These are phyloP conservation scores for Morelia viridis DNA, from an alignment of 2,797 vertebrate genomes.

Conservation along the genomic window DNA sequence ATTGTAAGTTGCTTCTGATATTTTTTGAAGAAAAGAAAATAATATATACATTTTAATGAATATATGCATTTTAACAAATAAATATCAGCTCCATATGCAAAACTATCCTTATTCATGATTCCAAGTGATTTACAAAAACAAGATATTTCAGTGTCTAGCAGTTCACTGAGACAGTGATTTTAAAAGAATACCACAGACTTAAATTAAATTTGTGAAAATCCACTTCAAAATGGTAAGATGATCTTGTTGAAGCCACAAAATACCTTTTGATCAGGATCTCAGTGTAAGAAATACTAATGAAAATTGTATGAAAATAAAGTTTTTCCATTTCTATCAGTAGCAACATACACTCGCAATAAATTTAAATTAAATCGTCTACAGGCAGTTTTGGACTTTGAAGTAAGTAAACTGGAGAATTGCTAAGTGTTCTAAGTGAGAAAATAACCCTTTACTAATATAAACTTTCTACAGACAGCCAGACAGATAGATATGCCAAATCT, in stretches of 20 bases:
- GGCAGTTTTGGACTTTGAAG: too few relatives aligned
- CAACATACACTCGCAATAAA: too few relatives aligned
- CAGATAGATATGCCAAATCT: conserved; percentile 41
- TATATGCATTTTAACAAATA: too few relatives aligned
- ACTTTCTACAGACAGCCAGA: conserved; percentile 10
- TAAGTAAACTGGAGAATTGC: not conserved
- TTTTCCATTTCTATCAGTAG: too few relatives aligned
- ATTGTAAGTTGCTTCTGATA: not conserved
- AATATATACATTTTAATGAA: too few relatives aligned
- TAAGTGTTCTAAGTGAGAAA: not conserved
- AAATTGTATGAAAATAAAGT: too few relatives aligned
- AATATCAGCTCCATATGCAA: too few relatives aligned
- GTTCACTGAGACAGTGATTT: too few relatives aligned
- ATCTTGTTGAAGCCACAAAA: not conserved
- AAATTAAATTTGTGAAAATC: not conserved
- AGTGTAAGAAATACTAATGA: not conserved
- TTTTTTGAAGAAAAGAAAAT: too few relatives aligned
- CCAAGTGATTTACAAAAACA: too few relatives aligned
- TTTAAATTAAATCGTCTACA: too few relatives aligned
- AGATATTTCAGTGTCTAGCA: not conserved
- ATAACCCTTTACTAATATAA: not conserved
- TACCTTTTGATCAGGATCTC: not conserved
- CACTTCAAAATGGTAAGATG: not conserved
- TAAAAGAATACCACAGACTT: not conserved
- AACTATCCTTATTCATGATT: too few relatives aligned